Base-by-base conservation (phyloP, 2,888 invertebrate genomes). In the Tenthredo distinguenda region DNA sequence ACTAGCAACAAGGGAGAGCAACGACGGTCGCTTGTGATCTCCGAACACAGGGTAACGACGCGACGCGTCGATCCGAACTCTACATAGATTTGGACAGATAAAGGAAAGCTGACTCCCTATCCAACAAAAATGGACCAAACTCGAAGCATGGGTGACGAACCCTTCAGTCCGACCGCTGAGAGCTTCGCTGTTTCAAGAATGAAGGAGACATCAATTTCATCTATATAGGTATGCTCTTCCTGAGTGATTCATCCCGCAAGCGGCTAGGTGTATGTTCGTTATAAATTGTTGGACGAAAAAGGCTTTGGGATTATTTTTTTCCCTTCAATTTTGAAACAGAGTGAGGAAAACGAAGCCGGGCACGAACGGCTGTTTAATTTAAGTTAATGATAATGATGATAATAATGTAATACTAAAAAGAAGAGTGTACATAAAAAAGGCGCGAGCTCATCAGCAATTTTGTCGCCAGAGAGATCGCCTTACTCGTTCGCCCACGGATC, bases 1-100 rank as follows among this genome's bases (percentile, higher is more conserved):
- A 81, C 81, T 81, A 62, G 40, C 81, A 81, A 62, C 81, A 40
- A 81, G 81, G 81, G 81, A 81, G 40, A 62, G 77, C 50, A 55
- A 55, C 21, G 62, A 62, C 50, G 77, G 34, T 77, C 40, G 74
- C 43, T 21, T n/a, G 43, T 43, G 74, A 74, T 74, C 74, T 74
- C 43, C 26, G 74, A 74, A 43, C 74, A 15, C 21, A 74, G 43
- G 10, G 34, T 34, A 15, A 68, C 68, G 68, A 68, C 68, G 74
- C 47, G 26, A 43, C 74, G 40, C 43, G 43, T 21, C 43, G 43
- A 74, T 9, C 40, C 74, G 43, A 43, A 26, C 18, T 74, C 74
- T 43, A 62, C 18, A 68, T 68, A 68, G 34, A 21, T 68, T 34
- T 21, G 21, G 43, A 21, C 21, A 74, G 74, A 21, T 34, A 6